Evolutionary conservation across 2,888 invertebrate genomes (phyloP).

Genomic region (Corythucha ciliata): DNA sequence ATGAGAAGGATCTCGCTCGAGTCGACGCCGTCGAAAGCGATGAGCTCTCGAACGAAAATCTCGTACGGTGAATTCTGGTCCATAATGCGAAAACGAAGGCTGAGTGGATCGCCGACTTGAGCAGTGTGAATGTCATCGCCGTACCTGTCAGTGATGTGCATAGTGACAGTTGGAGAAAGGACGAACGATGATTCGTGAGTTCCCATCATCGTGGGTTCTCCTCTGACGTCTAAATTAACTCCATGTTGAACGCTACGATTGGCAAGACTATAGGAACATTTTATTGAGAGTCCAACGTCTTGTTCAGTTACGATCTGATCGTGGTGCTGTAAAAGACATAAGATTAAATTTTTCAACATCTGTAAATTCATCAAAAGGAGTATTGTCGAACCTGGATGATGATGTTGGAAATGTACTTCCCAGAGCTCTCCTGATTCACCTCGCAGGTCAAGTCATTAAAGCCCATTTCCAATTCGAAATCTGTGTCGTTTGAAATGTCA

Average conservation of each 20-base stretch:
- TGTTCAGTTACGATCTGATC: conserved; percentile 43
- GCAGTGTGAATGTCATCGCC: conserved; percentile 43
- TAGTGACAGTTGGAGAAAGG: conserved; percentile 44
- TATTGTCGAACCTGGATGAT: conserved; percentile 41
- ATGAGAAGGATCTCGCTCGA: conserved; percentile 43
- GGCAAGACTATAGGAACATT: conserved; percentile 43
- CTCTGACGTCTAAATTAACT: conserved; percentile 40
- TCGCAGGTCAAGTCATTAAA: conserved; percentile 43
- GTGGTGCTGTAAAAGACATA: conserved; percentile 39
- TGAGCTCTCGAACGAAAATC: conserved; percentile 44
- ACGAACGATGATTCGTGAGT: conserved; percentile 42
- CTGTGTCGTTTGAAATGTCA: conserved; percentile 41
- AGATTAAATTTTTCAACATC: not conserved
- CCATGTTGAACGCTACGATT: conserved; percentile 43
- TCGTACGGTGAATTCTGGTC: conserved; percentile 43
- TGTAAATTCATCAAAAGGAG: not conserved
- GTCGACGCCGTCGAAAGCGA: conserved; percentile 44
- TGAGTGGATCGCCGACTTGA: conserved; percentile 44
- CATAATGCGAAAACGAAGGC: conserved; percentile 43
- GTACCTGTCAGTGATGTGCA: conserved; percentile 42
- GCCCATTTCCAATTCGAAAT: conserved; percentile 42
- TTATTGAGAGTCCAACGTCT: conserved; percentile 43
- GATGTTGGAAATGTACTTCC: conserved; percentile 42
- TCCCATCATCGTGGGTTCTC: conserved; percentile 38
- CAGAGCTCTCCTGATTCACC: conserved; percentile 41